These are phyloP conservation scores for Agelaius tricolor DNA, from an alignment of 2,113 vertebrate species.

Conservation along the genomic window DNA sequence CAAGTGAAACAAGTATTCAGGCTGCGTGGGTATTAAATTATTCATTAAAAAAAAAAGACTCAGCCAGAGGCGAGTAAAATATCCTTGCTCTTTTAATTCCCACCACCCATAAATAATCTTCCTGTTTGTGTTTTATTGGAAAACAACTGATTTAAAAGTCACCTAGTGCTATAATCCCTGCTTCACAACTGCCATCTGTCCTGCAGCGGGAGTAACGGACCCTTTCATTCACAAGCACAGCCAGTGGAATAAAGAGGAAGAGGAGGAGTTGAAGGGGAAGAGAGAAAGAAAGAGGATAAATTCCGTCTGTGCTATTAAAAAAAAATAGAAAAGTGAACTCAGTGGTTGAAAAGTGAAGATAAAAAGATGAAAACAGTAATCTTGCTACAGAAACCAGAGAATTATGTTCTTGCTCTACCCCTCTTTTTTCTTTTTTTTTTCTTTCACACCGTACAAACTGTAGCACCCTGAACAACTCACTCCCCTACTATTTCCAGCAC, in stretches of 20 bases:
- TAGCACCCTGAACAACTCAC: constrained; percentile 79
- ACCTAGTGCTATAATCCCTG: constrained; percentile 45
- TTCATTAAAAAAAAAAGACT: constrained; percentile 55
- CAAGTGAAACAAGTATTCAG: background rate
- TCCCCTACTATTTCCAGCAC: constrained; percentile 83
- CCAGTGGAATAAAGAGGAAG: constrained; percentile 55
- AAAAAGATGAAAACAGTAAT: constrained; percentile 87
- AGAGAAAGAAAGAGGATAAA: constrained; percentile 73
- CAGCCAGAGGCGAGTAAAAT: background rate
- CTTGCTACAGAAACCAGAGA: constrained; percentile 84
- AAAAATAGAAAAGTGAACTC: constrained; percentile 77
- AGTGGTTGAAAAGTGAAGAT: constrained; percentile 81
- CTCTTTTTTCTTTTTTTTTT: constrained; percentile 38
- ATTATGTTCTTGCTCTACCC: constrained; percentile 76
- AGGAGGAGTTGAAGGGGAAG: constrained; percentile 66
- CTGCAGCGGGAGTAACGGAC: constrained; percentile 54
- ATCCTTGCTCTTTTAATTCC: constrained; percentile 54
- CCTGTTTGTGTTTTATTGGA: constrained; percentile 66
- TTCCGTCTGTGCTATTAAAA: constrained; percentile 80
- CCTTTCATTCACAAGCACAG: constrained; percentile 75
- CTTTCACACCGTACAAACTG: constrained; percentile 79
- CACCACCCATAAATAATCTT: constrained; percentile 58
- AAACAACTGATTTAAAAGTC: constrained; percentile 66
- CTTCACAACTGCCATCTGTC: constrained; percentile 65
- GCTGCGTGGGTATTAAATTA: constrained; percentile 3